Base-by-base conservation (phyloP, 1,140 invertebrate species). In the Euwallacea similis region DNA sequence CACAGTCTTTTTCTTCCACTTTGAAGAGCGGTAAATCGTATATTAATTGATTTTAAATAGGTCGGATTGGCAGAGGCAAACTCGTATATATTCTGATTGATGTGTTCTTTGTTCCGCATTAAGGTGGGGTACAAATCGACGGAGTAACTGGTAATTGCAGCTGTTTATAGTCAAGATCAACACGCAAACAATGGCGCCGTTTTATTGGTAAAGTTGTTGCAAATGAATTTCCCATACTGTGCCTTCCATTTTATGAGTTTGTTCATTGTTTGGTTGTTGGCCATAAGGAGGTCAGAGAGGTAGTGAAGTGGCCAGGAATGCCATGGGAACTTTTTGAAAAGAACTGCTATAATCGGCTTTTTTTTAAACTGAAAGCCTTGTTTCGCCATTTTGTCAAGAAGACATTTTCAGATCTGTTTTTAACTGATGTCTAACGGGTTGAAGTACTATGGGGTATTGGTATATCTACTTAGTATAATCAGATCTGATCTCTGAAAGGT, bases 21-120 rank as follows among this genome's bases (percentile, higher is more conserved):
- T n/a, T 65, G 63, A 42, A 11, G 16, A 42, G 46, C 63, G 46
- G 54, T 65, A 65, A 65, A 54, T 65, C 41, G 15, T n/a, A 16
- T 54, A 65, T 65, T 65, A 65, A 65, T 65, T 65, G 46, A 65
- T 65, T 65, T 65, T 65, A 65, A 54, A n/a, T 54, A 65, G 42
- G 50, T 42, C 50, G 46, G 63, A 54, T 65, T 65, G 63, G 33
- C 46, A 65, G 41, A 33, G 11, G 50, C 8, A 65, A 16, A 13
- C 10, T n/a, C 54, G 63, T 33, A 33, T 58, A 50, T 13, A 10
- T 50, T 16, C 15, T 65, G 63, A 65, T 65, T 65, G 63, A 65
- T 65, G 63, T 33, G 46, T 13, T 65, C 63, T 65, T 65, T 65
- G 63, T 65, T 65, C 44, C 21, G 9, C n/a, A n/a, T 50, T 50